A percentile compares a stretch with the other conserved stretches of the same genome.
phyloP scores from a whole-genome alignment of 2,113 vertebrate species.

The Toxostoma redivivum region DNA sequence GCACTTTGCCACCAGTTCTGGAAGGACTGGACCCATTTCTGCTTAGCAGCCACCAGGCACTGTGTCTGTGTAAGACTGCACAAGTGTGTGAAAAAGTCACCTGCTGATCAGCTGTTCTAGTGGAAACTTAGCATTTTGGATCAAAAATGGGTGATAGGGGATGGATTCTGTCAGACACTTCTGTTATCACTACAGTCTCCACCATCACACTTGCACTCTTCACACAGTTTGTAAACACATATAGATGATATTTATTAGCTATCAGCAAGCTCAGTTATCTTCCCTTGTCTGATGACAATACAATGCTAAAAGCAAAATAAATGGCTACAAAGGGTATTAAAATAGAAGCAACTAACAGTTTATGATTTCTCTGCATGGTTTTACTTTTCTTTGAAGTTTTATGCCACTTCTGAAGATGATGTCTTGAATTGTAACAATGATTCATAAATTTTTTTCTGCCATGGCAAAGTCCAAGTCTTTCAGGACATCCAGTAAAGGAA shows the following conservation, averaged over 20 bases:
- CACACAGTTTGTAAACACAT: not conserved
- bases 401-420: not conserved
- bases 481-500: not conserved
- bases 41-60: not conserved
- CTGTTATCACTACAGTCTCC: not conserved
- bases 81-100: accelerated
- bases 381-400: not conserved
- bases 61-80: not conserved
- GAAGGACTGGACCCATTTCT: not conserved
- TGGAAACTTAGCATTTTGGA: not conserved
- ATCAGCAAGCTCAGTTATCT: not conserved
- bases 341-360: not conserved
- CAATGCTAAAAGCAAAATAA: not conserved
- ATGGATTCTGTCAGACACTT: not conserved
- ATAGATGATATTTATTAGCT: not conserved
- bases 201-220: not conserved
- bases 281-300: not conserved
- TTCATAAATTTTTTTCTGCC: not conserved
- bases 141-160: not conserved
- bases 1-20: not conserved
- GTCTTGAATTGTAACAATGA: not conserved
- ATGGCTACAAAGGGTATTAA: not conserved
- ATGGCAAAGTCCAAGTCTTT: not conserved
- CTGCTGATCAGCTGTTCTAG: not conserved
- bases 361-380: not conserved